These are phyloP conservation scores for Pseudorectes ferrugineus DNA, from an alignment of 2,113 vertebrate species.

Conservation along the genomic window DNA sequence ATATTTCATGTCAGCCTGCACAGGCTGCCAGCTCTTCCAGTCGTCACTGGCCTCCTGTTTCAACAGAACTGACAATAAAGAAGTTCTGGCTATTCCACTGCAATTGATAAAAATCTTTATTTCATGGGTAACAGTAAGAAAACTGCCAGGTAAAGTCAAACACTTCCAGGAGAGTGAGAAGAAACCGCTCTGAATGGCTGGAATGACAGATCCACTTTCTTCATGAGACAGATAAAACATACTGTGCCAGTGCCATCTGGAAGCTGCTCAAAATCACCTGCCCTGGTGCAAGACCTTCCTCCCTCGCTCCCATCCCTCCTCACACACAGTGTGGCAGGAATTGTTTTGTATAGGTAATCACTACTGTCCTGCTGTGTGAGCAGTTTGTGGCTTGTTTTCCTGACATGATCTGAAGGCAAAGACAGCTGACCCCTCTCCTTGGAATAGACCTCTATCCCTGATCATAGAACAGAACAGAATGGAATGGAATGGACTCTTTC, in stretches of 20 bases:
- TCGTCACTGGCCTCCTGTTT: neutral
- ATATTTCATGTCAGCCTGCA: neutral
- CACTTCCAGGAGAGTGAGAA: constrained; percentile 40
- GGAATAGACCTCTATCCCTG: neutral
- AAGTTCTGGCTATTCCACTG: neutral
- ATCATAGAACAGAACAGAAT: too few relatives aligned
- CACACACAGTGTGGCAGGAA: neutral
- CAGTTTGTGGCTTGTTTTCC: neutral
- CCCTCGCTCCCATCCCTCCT: neutral
- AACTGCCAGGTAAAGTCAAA: neutral
- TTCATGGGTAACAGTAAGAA: neutral
- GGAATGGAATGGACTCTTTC: neutral
- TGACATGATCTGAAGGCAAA: neutral
- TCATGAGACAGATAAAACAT: neutral
- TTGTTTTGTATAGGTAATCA: neutral
- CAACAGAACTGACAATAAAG: neutral
- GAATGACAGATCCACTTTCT: constrained; percentile 47
- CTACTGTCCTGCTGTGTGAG: neutral
- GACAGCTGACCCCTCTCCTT: neutral
- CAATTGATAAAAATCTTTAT: constrained; percentile 28
- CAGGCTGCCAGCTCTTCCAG: neutral
- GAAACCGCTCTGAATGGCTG: neutral
- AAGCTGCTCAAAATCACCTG: neutral
- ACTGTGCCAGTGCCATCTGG: neutral
- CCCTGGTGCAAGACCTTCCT: neutral